Conservation (phyloP, 2,113 vertebrate genomes). For the Coreoperca whiteheadi region DNA sequence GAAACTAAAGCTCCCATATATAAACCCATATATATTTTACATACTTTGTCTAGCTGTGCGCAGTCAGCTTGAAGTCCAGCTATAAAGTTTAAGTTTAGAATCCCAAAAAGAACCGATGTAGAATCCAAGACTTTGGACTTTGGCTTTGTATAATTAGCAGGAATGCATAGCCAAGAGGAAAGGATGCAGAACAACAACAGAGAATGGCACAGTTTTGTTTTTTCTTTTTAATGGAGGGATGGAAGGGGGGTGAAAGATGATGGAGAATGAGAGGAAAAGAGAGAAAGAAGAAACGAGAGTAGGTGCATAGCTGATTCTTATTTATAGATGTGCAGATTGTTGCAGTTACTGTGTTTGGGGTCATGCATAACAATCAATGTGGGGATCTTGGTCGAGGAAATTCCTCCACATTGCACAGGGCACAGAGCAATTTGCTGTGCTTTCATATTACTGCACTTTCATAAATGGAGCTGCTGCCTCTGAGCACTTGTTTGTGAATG, state of each 20-base stretch:
- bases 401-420: conserved; percentile 27
- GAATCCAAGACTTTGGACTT: conserved; percentile 21
- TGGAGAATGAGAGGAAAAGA: neutral
- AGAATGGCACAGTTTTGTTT: conserved; percentile 3
- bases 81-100: conserved; percentile 61
- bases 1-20: neutral
- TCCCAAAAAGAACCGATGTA: conserved; percentile 22
- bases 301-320: neutral
- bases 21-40: neutral
- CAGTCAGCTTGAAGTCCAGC: conserved; percentile 6
- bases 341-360: conserved; percentile 47
- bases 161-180: conserved; percentile 48
- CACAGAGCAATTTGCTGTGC: neutral
- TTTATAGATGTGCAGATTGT: conserved; percentile 56
- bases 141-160: conserved; percentile 57
- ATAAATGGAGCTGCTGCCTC: conserved; percentile 3
- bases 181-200: conserved; percentile 14
- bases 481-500: conserved; percentile 4
- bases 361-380: conserved; percentile 26
- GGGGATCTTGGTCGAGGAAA: conserved; percentile 26
- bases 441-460: conserved; percentile 2
- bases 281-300: conserved; percentile 11
- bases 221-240: neutral
- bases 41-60: conserved; percentile 3
- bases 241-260: neutral